Evolutionary conservation across 2,888 invertebrate species (phyloP), one percentile per base, ranked within the genome.

Genomic region (Ceramica pisi): DNA sequence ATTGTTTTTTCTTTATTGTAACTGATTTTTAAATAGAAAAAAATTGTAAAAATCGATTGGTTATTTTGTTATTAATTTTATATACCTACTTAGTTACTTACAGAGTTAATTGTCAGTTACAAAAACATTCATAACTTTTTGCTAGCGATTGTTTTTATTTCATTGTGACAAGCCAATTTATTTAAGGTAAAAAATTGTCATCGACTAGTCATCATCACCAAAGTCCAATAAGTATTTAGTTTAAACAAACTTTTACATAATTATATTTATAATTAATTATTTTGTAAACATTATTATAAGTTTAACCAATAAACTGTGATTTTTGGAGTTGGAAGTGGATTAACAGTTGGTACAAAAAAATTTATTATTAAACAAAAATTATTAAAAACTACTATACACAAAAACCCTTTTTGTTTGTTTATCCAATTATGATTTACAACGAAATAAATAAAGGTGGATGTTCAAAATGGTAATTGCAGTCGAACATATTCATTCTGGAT

Each of bases 271-370:
- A 44, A 53, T 44, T 70, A 64, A 60, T 51, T 57, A 62, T 55
- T 56, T 53, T 71, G 23, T 56, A 64, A 67, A 64, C 38, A 51
- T 56, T 72, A 60, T 55, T 63, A 0, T 76, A 76, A 71, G 78
- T 59, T 57, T 66, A 65, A 73, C 56, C 14, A 62, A 63, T 53
- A 69, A 46, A 74, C 78, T 78, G 78, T 78, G 78, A 78, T 78
- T 65, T 68, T 55, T 69, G n/a, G 23, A 59, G 65, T 66, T 62
- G 46, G n/a, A 31, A 51, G 55, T 26, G 46, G 63, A 56, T 56
- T 63, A 60, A 64, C 71, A 46, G 23, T 67, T 63, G 59, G 63
- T 75, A 75, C 69, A 63, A 59, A 75, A 68, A 66, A 23, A 21
- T 41, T 41, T 57, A 35, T 6, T 48, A 55, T 23, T 31, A 44